Conservation (phyloP, 1,140 invertebrate genomes). For the Hycleus cichorii region DNA sequence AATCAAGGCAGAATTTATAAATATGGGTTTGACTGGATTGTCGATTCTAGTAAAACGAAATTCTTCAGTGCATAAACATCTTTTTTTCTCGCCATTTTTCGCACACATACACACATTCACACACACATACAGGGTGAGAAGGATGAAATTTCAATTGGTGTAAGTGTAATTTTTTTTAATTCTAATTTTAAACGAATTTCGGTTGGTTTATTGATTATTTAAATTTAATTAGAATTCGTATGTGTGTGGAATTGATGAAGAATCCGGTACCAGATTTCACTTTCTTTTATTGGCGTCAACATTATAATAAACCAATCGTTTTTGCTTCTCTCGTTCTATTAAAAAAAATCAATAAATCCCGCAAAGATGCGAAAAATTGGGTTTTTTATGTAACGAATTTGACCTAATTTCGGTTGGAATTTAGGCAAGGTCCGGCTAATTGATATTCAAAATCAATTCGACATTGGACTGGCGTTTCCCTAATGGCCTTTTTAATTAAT, state of each 20-base stretch:
- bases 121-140: conserved; percentile 13
- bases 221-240: not conserved
- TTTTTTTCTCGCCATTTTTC: not conserved
- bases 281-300: not conserved
- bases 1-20: conserved; percentile 27
- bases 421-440: not conserved
- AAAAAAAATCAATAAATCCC: not conserved
- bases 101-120: not conserved
- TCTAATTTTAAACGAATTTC: not conserved
- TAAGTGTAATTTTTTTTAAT: not conserved
- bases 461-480: no score
- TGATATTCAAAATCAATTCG: no score
- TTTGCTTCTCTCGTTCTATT: no score
- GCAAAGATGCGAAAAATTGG: not conserved
- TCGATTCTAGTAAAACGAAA: conserved; percentile 23
- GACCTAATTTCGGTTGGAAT: not conserved
- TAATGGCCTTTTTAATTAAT: no score
- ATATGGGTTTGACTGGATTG: conserved; percentile 20
- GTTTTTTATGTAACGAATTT: not conserved
- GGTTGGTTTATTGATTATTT: not conserved
- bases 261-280: not conserved
- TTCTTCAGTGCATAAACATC: conserved; percentile 13
- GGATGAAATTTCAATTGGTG: not conserved
- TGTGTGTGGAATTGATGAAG: not conserved
- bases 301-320: no score